phyloP scores from a whole-genome alignment of 2,113 vertebrate species.

The Pelvicachromis taeniatus region DNA sequence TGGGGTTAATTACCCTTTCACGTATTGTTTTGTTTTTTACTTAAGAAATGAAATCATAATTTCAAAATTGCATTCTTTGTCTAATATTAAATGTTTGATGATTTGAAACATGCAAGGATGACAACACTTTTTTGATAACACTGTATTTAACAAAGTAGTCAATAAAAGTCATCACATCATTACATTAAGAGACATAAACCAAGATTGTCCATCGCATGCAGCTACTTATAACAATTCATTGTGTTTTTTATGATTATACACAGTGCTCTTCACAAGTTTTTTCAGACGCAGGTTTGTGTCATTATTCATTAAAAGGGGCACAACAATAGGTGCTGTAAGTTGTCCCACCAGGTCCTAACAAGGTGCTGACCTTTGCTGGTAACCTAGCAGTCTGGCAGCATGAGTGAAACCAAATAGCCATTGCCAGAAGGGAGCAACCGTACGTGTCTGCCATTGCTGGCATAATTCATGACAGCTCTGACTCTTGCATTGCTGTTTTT shows the following conservation, averaged over 20 bases:
- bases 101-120: neutral
- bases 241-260: neutral
- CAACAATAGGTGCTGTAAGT: conserved; percentile 32
- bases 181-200: neutral
- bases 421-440: conserved; percentile 43
- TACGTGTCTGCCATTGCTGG: conserved; percentile 65
- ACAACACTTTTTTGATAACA: neutral
- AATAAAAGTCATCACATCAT: neutral
- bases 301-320: neutral
- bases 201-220: neutral
- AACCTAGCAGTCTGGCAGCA: conserved; percentile 45
- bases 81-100: neutral
- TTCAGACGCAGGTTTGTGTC: neutral
- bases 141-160: neutral
- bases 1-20: neutral
- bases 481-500: conserved; percentile 65
- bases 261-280: neutral
- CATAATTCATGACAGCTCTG: conserved; percentile 62
- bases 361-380: conserved; percentile 58
- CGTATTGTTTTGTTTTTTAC: neutral
- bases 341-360: conserved; percentile 51
- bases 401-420: conserved; percentile 55
- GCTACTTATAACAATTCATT: neutral
- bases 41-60: neutral
- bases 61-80: neutral